Conservation (phyloP, 2,113 vertebrate genomes). For the Daubentonia madagascariensis region DNA sequence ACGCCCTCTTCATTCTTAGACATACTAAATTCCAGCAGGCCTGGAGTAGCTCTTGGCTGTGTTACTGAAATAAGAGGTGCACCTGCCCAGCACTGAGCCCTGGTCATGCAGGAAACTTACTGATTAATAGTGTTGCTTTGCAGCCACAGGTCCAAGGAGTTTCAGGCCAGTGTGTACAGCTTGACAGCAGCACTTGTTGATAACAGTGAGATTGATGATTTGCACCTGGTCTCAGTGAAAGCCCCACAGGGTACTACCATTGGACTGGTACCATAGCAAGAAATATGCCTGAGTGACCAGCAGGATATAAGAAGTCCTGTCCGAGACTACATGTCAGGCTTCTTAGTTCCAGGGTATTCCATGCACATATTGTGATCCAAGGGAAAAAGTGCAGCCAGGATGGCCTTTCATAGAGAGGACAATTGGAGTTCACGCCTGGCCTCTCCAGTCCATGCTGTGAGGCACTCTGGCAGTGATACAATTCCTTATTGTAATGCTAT, state of each 20-base stretch:
- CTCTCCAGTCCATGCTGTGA: accelerated
- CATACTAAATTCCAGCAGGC: background rate
- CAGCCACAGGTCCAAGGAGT: background rate
- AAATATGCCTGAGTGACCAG: background rate
- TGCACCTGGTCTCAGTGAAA: background rate
- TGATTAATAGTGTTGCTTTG: background rate
- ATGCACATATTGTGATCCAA: accelerated
- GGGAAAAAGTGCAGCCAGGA: background rate
- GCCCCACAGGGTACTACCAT: background rate
- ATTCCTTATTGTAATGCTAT: background rate
- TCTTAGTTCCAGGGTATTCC: background rate
- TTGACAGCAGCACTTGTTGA: background rate
- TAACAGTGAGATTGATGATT: background rate
- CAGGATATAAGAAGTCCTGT: background rate
- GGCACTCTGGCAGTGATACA: background rate
- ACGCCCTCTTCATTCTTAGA: background rate
- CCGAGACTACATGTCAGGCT: background rate
- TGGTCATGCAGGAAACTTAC: background rate
- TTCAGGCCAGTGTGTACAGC: background rate
- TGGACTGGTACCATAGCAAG: background rate
- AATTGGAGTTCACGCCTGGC: background rate
- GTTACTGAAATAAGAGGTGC: background rate
- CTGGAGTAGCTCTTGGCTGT: background rate
- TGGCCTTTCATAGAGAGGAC: background rate
- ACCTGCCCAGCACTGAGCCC: background rate